Conservation (phyloP, 2,888 invertebrate species). For the Argyra leucocephala region DNA sequence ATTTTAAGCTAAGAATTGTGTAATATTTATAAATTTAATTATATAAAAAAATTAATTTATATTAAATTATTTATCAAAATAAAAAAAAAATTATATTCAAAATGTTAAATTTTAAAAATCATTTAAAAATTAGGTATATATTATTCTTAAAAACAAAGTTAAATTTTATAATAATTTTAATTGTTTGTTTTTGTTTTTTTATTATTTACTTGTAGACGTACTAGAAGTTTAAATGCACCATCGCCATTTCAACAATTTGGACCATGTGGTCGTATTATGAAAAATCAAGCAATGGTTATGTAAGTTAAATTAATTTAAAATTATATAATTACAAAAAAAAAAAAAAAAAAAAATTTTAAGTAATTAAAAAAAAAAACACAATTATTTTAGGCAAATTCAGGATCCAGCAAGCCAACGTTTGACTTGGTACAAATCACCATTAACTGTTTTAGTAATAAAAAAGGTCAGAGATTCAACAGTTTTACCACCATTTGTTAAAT, state of each 20-base stretch:
- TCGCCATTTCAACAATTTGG: constrained; percentile 94
- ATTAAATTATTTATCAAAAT: neutral
- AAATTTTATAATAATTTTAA: neutral
- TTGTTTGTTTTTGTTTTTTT: neutral
- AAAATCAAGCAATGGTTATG: constrained; percentile 94
- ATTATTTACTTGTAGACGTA: constrained; percentile 61
- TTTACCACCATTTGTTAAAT: constrained; percentile 79
- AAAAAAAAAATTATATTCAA: neutral
- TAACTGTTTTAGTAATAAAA: constrained; percentile 94
- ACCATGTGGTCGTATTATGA: constrained; percentile 96
- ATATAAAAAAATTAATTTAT: neutral
- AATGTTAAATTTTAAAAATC: neutral
- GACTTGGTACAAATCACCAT: constrained; percentile 93
- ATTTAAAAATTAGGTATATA: neutral
- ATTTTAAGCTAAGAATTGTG: too few relatives aligned
- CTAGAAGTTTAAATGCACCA: constrained; percentile 89
- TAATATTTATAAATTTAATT: too few relatives aligned
- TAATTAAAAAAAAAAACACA: neutral
- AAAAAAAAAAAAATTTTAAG: neutral
- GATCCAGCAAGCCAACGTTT: constrained; percentile 94
- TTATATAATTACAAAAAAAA: neutral
- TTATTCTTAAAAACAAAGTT: neutral
- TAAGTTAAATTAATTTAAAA: constrained; percentile 50
- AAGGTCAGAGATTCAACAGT: constrained; percentile 89
- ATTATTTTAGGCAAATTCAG: constrained; percentile 75